Evolutionary conservation across 2,888 invertebrate genomes (phyloP).

Genomic region (Leucozona laternaria): DNA sequence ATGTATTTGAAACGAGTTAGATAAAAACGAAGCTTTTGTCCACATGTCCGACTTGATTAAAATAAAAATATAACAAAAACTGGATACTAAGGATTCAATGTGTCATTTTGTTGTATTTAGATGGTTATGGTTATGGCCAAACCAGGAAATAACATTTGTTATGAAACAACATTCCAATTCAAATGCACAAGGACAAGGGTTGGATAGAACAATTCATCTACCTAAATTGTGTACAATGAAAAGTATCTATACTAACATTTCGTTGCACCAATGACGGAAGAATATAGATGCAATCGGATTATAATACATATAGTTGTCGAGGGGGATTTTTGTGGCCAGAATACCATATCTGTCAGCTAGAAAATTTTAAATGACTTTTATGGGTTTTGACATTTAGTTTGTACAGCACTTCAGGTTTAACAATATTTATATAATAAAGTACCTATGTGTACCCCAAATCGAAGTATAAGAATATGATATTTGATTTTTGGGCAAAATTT

Average conservation of each 20-base stretch:
- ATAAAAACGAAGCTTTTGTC: conserved; percentile 4
- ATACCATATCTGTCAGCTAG: conserved; percentile 25
- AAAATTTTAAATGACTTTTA: conserved; percentile 44
- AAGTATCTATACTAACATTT: background rate
- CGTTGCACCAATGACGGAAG: background rate
- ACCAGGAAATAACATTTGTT: conserved; percentile 63
- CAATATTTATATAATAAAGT: background rate
- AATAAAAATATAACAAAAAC: conserved; percentile 17
- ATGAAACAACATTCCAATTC: conserved; percentile 43
- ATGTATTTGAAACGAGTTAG: background rate
- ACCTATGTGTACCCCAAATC: background rate
- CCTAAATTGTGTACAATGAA: conserved; percentile 65
- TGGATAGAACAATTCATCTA: background rate
- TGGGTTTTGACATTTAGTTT: conserved; percentile 50
- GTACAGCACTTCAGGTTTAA: conserved; percentile 15
- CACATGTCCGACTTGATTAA: conserved; percentile 35
- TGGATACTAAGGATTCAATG: conserved; percentile 33
- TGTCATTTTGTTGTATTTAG: conserved; percentile 64
- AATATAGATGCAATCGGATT: background rate
- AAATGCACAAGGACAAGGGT: conserved; percentile 19
- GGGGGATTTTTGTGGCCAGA: conserved; percentile 23
- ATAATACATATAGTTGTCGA: conserved; percentile 9
- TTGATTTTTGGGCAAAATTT: background rate
- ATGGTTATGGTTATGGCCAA: conserved; percentile 36
- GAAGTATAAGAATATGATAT: background rate